These are phyloP conservation scores for Muntiacus reevesi DNA, from an alignment of 2,113 vertebrate genomes.

Conservation along the genomic window DNA sequence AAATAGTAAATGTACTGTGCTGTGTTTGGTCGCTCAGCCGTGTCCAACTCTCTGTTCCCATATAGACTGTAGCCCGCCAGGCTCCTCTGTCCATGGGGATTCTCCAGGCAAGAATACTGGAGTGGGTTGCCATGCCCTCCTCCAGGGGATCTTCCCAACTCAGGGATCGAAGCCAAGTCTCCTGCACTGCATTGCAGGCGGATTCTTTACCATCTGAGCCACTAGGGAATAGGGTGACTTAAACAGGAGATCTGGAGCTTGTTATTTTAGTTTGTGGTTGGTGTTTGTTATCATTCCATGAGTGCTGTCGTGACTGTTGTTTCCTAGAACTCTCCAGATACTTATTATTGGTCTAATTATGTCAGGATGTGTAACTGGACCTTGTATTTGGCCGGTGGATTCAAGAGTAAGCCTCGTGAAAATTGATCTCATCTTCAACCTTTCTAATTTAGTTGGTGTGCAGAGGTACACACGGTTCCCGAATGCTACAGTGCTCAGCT, in stretches of 20 bases:
- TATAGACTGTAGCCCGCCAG: background rate
- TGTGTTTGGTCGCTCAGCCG: background rate
- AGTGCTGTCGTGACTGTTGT: background rate
- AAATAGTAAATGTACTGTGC: background rate
- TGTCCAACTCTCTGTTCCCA: background rate
- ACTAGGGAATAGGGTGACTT: background rate
- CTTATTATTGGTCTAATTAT: background rate
- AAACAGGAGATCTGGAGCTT: background rate
- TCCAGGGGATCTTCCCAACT: background rate
- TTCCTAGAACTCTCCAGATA: background rate
- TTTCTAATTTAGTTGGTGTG: background rate
- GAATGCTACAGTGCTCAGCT: background rate
- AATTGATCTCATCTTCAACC: background rate
- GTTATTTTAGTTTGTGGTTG: background rate
- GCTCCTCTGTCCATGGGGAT: background rate
- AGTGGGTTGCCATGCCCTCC: background rate
- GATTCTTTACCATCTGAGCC: background rate
- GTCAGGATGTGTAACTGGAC: background rate
- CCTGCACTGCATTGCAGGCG: background rate
- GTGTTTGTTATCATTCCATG: background rate
- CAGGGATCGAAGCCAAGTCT: background rate
- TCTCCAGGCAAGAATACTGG: background rate
- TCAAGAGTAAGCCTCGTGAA: background rate
- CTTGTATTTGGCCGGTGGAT: background rate
- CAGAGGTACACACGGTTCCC: background rate